phyloP scores from a whole-genome alignment of 1,140 invertebrate species.

The Brachionus angularis region DNA sequence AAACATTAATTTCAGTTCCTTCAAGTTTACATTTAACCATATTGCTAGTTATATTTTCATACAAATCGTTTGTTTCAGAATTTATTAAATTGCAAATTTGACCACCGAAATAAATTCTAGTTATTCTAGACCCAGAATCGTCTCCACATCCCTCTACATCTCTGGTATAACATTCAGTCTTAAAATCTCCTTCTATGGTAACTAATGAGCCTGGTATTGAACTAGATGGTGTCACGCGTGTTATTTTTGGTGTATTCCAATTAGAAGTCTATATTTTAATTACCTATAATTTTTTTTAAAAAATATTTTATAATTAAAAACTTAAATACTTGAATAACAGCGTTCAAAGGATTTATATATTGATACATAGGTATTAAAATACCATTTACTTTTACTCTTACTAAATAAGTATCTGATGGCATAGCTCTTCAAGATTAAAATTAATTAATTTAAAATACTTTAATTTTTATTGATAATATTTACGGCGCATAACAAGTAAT shows the following conservation, averaged over 20 bases:
- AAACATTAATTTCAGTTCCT: slow-evolving; percentile 22
- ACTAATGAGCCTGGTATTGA: slow-evolving; percentile 46
- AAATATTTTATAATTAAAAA: too few species aligned
- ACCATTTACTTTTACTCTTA: slow-evolving; percentile 25
- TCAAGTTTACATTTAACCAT: slow-evolving; percentile 1
- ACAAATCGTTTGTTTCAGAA: not conserved
- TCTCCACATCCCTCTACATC: slow-evolving; percentile 20
- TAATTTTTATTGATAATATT: too few species aligned
- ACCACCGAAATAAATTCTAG: slow-evolving; percentile 33
- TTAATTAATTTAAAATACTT: too few species aligned
- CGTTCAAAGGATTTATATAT: not conserved
- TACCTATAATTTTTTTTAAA: too few species aligned
- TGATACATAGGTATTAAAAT: slow-evolving; percentile 27
- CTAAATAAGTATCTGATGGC: not conserved
- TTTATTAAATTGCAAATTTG: slow-evolving; percentile 34
- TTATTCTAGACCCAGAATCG: not conserved
- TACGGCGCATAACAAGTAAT: slow-evolving; percentile 30
- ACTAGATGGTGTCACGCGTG: slow-evolving; percentile 42
- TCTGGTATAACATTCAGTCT: slow-evolving; percentile 15
- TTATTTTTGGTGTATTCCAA: slow-evolving; percentile 47
- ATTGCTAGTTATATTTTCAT: slow-evolving; percentile 11
- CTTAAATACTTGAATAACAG: not conserved
- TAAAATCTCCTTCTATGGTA: slow-evolving; percentile 45
- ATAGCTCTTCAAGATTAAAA: too few species aligned
- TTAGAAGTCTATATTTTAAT: too few species aligned